A percentile compares a stretch with the other conserved stretches of the same genome.
phyloP scores from a whole-genome alignment of 2,797 vertebrate genomes.

The Pseudotriccus pelzelni region DNA sequence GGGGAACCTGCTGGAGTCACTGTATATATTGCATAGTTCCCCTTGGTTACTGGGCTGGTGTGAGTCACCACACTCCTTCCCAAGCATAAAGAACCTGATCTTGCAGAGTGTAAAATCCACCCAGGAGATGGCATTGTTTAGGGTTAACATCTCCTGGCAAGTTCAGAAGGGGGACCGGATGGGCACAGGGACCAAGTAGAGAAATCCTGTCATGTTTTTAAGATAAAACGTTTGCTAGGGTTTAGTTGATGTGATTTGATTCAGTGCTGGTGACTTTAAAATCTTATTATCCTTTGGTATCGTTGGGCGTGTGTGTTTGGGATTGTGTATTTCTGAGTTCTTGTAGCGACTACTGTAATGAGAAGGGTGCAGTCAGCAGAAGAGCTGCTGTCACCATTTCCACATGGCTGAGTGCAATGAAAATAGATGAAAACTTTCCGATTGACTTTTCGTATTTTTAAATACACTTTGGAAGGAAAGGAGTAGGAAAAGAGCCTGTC shows the following conservation, averaged over 20 bases:
- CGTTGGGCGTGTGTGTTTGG: background rate
- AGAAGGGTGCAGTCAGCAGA: background rate
- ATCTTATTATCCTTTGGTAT: background rate
- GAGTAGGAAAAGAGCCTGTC: background rate
- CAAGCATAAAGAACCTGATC: background rate
- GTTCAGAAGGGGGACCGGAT: background rate
- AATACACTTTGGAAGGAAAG: background rate
- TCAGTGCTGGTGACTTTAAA: background rate
- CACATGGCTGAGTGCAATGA: background rate
- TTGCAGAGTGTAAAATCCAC: background rate
- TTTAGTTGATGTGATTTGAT: background rate
- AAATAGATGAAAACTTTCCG: background rate
- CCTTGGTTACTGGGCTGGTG: background rate
- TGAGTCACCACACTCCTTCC: slow-evolving; percentile 29
- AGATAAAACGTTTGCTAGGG: background rate
- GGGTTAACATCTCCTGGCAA: background rate
- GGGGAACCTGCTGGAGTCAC: background rate
- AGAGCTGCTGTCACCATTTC: background rate
- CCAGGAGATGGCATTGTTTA: background rate
- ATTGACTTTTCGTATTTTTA: background rate
- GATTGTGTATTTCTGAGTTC: background rate
- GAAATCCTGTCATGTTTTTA: background rate
- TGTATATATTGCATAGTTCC: background rate
- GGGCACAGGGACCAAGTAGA: background rate
- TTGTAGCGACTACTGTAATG: background rate